A percentile compares a stretch with the other conserved stretches of the same genome.
Evolutionary conservation across 2,113 vertebrate species (phyloP).

Genomic region (Nettapus auritus): DNA sequence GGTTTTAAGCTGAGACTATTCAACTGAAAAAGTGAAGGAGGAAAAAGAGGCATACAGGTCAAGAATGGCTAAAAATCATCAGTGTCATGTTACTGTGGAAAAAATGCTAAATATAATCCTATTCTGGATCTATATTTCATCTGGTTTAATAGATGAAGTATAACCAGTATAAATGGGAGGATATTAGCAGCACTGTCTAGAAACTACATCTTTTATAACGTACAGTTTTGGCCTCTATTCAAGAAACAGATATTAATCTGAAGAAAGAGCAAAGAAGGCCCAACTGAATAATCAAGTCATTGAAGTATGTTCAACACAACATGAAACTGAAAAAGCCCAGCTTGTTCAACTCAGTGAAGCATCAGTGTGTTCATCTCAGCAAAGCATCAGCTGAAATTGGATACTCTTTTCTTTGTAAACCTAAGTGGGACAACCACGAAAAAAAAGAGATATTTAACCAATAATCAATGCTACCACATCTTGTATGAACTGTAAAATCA

Average conservation of each 20-base stretch:
- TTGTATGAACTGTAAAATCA: neutral
- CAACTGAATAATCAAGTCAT: neutral
- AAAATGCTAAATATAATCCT: slow-evolving; percentile 54
- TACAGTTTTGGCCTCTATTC: neutral
- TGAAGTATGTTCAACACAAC: neutral
- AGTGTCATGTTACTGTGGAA: slow-evolving; percentile 61
- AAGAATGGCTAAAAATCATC: slow-evolving; percentile 49
- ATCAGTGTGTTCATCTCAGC: neutral
- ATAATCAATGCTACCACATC: neutral
- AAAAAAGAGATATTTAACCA: neutral
- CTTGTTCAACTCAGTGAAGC: neutral
- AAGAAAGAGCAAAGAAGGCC: neutral
- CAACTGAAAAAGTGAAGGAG: slow-evolving; percentile 37
- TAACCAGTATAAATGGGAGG: neutral
- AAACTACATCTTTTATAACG: neutral
- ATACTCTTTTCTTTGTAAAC: neutral
- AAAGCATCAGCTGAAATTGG: neutral
- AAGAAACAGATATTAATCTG: neutral
- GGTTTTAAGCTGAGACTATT: slow-evolving; percentile 24
- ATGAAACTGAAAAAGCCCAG: neutral
- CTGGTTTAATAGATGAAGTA: slow-evolving; percentile 54
- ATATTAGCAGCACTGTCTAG: slow-evolving; percentile 38
- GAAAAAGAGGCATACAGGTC: slow-evolving; percentile 20
- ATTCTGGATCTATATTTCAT: no score
- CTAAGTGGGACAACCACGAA: neutral